A percentile compares a stretch with the other conserved stretches of the same genome.
These are phyloP conservation scores for Aphodius granarius DNA, from an alignment of 2,888 invertebrate species.

Conservation along the genomic window DNA sequence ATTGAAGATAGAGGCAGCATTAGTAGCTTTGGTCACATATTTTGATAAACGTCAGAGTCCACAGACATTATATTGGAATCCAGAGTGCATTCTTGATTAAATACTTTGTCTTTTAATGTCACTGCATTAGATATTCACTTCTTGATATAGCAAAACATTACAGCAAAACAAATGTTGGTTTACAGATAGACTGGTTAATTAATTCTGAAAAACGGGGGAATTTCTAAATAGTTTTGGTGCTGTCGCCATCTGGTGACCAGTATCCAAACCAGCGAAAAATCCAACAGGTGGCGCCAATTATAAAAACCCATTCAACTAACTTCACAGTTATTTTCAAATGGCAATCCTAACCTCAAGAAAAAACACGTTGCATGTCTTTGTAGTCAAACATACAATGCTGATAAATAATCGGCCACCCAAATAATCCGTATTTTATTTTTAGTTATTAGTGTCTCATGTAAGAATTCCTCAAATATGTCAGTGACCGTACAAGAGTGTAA, in stretches of 20 bases:
- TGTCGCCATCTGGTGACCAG: background rate
- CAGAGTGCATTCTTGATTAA: too few species aligned
- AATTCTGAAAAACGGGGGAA: too few species aligned
- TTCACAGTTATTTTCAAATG: background rate
- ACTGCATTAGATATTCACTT: background rate
- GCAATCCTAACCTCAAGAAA: background rate
- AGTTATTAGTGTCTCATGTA: background rate
- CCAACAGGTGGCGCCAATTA: background rate
- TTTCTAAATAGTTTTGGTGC: too few species aligned
- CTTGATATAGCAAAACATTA: background rate
- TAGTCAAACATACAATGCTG: too few species aligned
- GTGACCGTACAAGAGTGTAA: constrained; percentile 16
- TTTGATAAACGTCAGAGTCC: too few species aligned
- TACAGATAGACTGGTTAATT: too few species aligned
- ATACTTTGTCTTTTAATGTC: too few species aligned
- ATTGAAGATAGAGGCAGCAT: too few species aligned
- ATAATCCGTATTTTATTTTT: background rate
- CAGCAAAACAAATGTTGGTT: background rate
- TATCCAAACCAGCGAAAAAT: background rate
- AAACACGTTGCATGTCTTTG: too few species aligned
- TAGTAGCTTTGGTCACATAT: too few species aligned
- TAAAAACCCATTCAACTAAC: background rate
- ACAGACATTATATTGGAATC: too few species aligned
- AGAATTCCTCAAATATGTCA: constrained; percentile 13
- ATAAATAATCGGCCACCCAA: too few species aligned